phyloP scores from a whole-genome alignment of 2,113 vertebrate genomes.

The Danionella cerebrum region DNA sequence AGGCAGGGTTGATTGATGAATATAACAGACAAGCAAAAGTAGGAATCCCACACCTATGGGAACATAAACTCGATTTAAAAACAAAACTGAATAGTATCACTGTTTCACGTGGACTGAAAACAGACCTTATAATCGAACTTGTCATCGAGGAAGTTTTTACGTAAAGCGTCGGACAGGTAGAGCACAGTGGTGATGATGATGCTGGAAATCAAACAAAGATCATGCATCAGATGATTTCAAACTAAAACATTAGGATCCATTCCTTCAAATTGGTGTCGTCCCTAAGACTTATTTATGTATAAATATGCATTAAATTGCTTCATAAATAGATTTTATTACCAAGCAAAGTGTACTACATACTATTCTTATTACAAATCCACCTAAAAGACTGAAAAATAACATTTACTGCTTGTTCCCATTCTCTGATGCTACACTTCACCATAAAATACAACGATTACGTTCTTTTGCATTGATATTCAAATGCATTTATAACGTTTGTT shows the following conservation, averaged over 20 bases:
- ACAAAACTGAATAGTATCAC: background rate
- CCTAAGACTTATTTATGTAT: too few species aligned
- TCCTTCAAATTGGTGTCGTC: too few species aligned
- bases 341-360: too few species aligned
- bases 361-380: too few species aligned
- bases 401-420: too few species aligned
- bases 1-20: constrained; percentile 98
- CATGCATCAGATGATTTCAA: background rate
- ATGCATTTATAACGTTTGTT: too few species aligned
- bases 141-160: constrained; percentile 95
- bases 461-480: too few species aligned
- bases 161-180: constrained; percentile 94
- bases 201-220: constrained; percentile 54
- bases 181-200: constrained; percentile 97
- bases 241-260: background rate
- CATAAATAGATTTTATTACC: too few species aligned
- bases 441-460: too few species aligned
- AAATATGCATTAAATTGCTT: too few species aligned
- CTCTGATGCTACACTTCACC: too few species aligned
- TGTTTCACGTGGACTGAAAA: background rate
- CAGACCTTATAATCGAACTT: constrained; percentile 94
- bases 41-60: constrained; percentile 94
- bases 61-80: background rate
- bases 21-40: constrained; percentile 96
- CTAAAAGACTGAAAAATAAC: too few species aligned